Evolutionary conservation across 2,113 vertebrate genomes (phyloP).

Genomic region (Spheniscus mendiculus): DNA sequence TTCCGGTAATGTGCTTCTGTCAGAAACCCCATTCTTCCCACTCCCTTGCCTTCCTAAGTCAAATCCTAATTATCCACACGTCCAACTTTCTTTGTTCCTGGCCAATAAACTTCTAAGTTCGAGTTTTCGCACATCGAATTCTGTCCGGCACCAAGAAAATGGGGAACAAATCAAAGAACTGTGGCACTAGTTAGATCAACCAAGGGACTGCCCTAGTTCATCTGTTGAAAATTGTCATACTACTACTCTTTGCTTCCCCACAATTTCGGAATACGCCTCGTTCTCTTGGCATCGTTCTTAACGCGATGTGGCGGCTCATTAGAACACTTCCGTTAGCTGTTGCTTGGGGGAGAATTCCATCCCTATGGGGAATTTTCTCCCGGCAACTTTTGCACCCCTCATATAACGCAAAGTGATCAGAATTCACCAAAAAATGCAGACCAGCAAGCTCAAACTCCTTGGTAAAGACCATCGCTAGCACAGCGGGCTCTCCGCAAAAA

Average conservation of each 20-base stretch:
- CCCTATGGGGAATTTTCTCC: no score
- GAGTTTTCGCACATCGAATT: neutral
- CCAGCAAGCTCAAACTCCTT: neutral
- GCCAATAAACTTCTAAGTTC: neutral
- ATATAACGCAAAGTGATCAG: neutral
- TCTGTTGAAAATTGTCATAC: neutral
- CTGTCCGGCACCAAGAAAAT: neutral
- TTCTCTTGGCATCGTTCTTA: neutral
- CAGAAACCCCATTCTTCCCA: neutral
- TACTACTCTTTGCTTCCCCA: neutral
- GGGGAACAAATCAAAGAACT: neutral
- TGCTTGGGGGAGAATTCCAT: neutral
- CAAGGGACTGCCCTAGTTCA: neutral
- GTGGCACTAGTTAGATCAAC: neutral
- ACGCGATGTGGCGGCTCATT: fast-evolving
- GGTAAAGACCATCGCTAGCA: neutral
- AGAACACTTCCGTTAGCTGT: neutral
- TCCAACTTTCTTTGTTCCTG: neutral
- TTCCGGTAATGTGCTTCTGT: neutral
- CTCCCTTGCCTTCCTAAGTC: neutral
- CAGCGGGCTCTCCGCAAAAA: neutral
- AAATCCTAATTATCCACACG: neutral
- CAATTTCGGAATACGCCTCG: neutral
- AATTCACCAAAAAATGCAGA: neutral
- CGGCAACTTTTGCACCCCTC: neutral